Evolutionary conservation across 1,140 invertebrate genomes (phyloP), one percentile per base, ranked within the genome.

Genomic region (Himalopsyche phryganea): DNA sequence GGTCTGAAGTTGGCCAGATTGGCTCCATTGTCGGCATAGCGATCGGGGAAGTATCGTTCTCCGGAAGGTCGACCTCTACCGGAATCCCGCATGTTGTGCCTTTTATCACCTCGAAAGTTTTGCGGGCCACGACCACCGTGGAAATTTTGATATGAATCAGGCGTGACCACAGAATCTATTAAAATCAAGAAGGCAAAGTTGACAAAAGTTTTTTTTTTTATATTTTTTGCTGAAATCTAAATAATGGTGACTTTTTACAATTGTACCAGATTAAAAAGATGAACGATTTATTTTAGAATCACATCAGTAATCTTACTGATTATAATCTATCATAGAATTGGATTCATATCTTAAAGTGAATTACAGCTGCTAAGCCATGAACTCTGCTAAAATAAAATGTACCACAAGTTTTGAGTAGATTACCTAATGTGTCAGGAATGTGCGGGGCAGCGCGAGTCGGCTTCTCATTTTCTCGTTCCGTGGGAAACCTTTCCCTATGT

Each of bases 401-500:
- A n/a, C n/a, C n/a, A n/a, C n/a, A n/a, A n/a, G n/a, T n/a, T n/a
- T n/a, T n/a, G n/a, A n/a, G n/a, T n/a, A n/a, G 10, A 10, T 18
- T 32, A 53, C 51, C 51, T 7, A 53, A 20, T 17, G 19, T 45
- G 19, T 53, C 51, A 17, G 51, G 51, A 33, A 53, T 46, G 10
- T 32, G 23, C 40, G 36, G 45, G 20, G 50, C 7, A 13, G 36
- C 15, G 15, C 44, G 41, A 18, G 32, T 11, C n/a, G 50, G 17
- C 47, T 45, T 35, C 2, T 23, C 14, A 40, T 49, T 50, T 17
- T 40, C 55, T 18, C 40, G 33, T 45, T 63, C 60, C 2, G 60
- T 63, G n/a, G 60, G 60, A 28, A 63, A 63, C n/a, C 60, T 23
- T 19, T 63, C 60, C 41, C 57, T 42, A n/a, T 50, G 60, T 17